phyloP scores from a whole-genome alignment of 64 coral and sea anemone genomes.

The Acropora yongei region DNA sequence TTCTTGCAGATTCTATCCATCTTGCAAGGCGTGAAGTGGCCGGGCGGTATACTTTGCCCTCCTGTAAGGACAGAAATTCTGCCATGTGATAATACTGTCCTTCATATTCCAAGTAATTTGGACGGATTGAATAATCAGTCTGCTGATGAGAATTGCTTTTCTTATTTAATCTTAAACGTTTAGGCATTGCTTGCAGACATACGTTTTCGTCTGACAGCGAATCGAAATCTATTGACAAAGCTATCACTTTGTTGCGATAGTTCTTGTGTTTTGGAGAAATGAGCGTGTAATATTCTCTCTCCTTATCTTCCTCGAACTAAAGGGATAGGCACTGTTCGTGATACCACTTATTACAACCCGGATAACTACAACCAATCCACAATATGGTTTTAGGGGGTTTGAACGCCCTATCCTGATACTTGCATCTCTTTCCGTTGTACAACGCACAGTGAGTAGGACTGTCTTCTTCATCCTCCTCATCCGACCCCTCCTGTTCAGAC shows the following conservation, averaged over 20 bases:
- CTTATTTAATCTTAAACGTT: background rate
- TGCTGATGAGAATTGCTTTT: background rate
- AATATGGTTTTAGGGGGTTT: background rate
- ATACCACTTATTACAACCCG: background rate
- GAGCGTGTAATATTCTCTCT: background rate
- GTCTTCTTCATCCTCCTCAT: constrained; percentile 40
- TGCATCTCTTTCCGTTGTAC: constrained; percentile 4
- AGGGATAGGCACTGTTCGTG: constrained; percentile 32
- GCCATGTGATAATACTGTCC: background rate
- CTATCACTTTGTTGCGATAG: background rate
- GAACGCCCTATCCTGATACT: background rate
- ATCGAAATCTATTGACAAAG: background rate
- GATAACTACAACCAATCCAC: constrained; percentile 31
- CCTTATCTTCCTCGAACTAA: background rate
- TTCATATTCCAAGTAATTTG: background rate
- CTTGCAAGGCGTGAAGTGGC: background rate
- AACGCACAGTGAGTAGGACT: constrained; percentile 8
- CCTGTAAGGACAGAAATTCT: background rate
- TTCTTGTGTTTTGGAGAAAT: background rate
- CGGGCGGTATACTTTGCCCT: background rate
- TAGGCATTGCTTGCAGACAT: background rate
- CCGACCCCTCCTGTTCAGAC: background rate
- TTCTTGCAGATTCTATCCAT: background rate
- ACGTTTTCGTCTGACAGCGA: background rate
- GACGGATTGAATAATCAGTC: background rate